A percentile compares a stretch with the other conserved stretches of the same genome.
phyloP scores from a whole-genome alignment of 2,797 vertebrate species.

The Ficedula albicollis region DNA sequence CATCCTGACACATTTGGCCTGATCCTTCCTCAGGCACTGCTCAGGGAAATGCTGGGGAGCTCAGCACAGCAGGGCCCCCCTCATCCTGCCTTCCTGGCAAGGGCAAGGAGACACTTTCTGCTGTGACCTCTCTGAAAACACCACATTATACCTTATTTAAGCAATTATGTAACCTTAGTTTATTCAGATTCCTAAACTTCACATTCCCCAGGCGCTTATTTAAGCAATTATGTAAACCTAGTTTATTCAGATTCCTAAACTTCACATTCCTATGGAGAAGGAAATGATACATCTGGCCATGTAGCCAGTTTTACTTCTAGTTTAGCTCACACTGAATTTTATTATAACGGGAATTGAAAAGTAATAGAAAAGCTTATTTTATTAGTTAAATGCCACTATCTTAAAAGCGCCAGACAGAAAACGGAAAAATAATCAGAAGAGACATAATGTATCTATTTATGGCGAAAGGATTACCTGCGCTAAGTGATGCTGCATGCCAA shows the following conservation, averaged over 20 bases:
- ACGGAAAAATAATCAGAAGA: neutral
- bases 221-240: neutral
- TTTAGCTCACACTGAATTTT: neutral
- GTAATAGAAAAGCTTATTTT: neutral
- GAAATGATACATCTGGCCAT: neutral
- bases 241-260: neutral
- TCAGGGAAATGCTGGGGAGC: neutral
- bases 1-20: neutral
- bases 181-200: neutral
- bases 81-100: neutral
- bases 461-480: neutral
- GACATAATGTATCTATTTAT: neutral
- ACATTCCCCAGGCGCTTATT: neutral
- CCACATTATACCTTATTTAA: neutral
- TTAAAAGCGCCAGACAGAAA: neutral
- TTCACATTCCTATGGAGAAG: neutral
- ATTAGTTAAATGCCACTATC: neutral
- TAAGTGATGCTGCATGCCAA: neutral
- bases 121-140: too few relatives aligned
- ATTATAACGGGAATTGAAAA: neutral
- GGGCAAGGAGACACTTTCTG: neutral
- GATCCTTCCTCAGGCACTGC: neutral
- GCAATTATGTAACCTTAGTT: neutral
- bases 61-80: neutral
- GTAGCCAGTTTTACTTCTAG: neutral